phyloP scores from a whole-genome alignment of 2,113 vertebrate genomes.

The Corvus hawaiiensis region DNA sequence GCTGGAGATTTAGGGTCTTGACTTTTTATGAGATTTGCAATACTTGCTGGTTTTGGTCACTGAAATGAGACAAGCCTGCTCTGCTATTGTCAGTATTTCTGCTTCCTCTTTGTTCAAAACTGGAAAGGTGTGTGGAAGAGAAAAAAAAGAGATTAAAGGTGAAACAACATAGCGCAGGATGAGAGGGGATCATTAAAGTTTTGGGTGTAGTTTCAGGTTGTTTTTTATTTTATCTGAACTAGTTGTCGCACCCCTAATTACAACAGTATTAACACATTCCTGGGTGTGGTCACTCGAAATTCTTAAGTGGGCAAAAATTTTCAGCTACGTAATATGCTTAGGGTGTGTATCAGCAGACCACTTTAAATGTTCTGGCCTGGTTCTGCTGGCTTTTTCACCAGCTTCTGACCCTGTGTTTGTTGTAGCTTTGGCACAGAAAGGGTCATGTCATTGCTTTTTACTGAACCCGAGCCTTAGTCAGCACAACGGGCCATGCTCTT shows the following conservation, averaged over 20 bases:
- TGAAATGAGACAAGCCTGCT: neutral
- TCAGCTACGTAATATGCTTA: neutral
- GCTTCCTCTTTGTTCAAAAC: neutral
- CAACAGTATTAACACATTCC: constrained; percentile 37
- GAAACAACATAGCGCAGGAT: neutral
- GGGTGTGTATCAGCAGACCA: neutral
- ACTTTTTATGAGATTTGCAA: neutral
- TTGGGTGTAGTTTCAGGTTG: constrained; percentile 55
- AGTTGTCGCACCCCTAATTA: constrained; percentile 45
- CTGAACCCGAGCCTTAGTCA: neutral
- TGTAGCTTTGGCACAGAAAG: neutral
- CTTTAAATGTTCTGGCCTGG: neutral
- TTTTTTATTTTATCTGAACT: constrained; percentile 58
- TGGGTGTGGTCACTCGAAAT: constrained; percentile 39
- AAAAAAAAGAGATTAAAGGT: neutral
- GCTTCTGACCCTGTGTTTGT: neutral
- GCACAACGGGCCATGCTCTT: neutral
- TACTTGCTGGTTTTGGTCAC: neutral
- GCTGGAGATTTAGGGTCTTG: neutral
- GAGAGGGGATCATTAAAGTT: constrained; percentile 26
- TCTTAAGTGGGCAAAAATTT: constrained; percentile 36
- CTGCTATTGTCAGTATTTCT: neutral
- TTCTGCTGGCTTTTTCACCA: neutral
- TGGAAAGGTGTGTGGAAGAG: neutral
- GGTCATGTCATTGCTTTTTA: neutral